Evolutionary conservation across 1,140 invertebrate species (phyloP), one percentile per base, ranked within the genome.

Genomic region (Ceratina australensis): DNA sequence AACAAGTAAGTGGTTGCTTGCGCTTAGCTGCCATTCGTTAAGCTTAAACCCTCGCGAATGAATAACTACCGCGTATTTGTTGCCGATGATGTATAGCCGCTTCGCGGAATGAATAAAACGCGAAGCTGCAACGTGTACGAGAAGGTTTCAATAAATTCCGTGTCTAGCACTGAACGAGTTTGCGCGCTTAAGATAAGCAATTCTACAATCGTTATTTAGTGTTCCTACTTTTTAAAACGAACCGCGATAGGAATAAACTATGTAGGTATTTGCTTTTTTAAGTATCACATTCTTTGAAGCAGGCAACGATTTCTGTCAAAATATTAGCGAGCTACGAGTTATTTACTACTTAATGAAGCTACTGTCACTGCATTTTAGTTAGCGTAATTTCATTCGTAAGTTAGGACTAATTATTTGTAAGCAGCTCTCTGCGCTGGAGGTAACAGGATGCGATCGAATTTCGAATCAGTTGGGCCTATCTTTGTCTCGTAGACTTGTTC

Each of bases 401-500:
- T 5, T 42, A 2, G 5, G 33, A 10, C 33, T 42, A 42, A 42
- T n/a, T 42, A 42, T 42, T 42, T 42, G 33, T 42, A 42, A 10
- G 33, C 8, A 42, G 33, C 10, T 42, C 33, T 3, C 18, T 12
- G 18, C 20, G 63, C 15, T 8, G 49, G 50, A 67, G 72, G 18
- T 26, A 20, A 47, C 33, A 47, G 59, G 72, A 77, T 74, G 77
- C 42, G 86, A 90, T 90, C 88, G 65, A 80, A 80, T 91, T 90
- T 87, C 88, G 65, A 71, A 81, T 83, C 65, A 66, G 78, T 56
- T 78, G 69, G 57, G 64, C 50, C 57, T 67, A 74, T 79, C 81
- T 82, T 78, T 54, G 61, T 63, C 57, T 65, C 57, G 49, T 42
- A 26, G 59, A 63, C 60, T 74, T 56, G 13, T 60, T 61, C 69